These are phyloP conservation scores for Nesogale talazaci DNA, from an alignment of 2,113 vertebrate genomes.

Conservation along the genomic window DNA sequence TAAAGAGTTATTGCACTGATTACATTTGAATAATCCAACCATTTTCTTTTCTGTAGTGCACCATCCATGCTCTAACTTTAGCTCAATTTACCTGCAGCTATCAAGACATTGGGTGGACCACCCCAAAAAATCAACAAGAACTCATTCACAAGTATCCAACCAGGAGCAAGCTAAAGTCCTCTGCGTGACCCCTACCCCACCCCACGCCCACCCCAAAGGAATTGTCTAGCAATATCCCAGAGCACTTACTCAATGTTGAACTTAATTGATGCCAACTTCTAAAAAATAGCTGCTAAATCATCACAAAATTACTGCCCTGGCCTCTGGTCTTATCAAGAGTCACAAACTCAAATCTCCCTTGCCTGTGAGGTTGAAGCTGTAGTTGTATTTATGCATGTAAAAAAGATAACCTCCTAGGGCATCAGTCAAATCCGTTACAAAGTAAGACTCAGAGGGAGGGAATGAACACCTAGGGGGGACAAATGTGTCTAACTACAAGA, in stretches of 20 bases:
- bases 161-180: too few relatives aligned
- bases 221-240: neutral
- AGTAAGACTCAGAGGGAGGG: neutral
- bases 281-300: neutral
- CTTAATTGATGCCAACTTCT: neutral
- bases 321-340: neutral
- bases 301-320: neutral
- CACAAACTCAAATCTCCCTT: neutral
- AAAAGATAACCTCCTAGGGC: neutral
- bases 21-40: neutral
- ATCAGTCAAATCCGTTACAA: neutral
- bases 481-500: neutral
- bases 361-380: neutral
- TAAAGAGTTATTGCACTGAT: conserved; percentile 26
- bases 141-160: neutral
- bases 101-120: neutral
- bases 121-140: neutral
- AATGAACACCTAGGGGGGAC: neutral
- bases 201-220: neutral
- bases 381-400: neutral
- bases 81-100: neutral
- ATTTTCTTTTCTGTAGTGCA: neutral
- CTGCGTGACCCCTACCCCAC: too few relatives aligned
- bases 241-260: neutral
- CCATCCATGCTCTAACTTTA: neutral